phyloP scores from a whole-genome alignment of 2,113 vertebrate genomes.

The Pterophyllum scalare region DNA sequence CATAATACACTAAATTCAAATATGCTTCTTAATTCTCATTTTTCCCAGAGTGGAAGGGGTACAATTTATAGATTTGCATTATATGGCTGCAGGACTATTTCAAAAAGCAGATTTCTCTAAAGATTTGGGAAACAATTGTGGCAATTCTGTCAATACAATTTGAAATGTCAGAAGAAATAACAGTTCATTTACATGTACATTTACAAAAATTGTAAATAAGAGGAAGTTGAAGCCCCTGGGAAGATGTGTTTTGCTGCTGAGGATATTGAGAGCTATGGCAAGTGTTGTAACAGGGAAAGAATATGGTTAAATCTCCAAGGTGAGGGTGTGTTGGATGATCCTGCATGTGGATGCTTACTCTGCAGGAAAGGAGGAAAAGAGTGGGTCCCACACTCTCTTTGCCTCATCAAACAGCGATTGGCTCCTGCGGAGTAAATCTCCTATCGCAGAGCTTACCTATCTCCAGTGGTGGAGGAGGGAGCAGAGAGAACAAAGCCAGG shows the following conservation, averaged over 20 bases:
- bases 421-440: slow-evolving; percentile 64
- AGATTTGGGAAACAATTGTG: not conserved
- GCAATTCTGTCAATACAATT: not conserved
- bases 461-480: slow-evolving; percentile 51
- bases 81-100: not conserved
- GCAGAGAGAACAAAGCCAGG: slow-evolving; percentile 59
- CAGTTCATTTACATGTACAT: not conserved
- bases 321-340: slow-evolving; percentile 71
- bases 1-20: not conserved
- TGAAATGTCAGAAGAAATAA: slow-evolving; percentile 1
- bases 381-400: slow-evolving; percentile 59
- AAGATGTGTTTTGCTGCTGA: slow-evolving; percentile 44
- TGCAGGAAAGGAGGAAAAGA: slow-evolving; percentile 63
- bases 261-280: slow-evolving; percentile 39
- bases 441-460: slow-evolving; percentile 64
- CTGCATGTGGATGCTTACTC: slow-evolving; percentile 74
- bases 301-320: slow-evolving; percentile 68
- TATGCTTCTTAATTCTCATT: not conserved
- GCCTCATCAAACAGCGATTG: slow-evolving; percentile 64
- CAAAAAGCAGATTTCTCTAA: not conserved
- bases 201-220: slow-evolving; percentile 24
- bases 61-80: not conserved
- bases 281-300: slow-evolving; percentile 33
- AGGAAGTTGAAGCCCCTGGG: not conserved
- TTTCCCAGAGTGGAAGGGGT: not conserved